Evolutionary conservation across 1,140 invertebrate genomes (phyloP), one percentile per base, ranked within the genome.

Genomic region (Listronotus oregonensis): DNA sequence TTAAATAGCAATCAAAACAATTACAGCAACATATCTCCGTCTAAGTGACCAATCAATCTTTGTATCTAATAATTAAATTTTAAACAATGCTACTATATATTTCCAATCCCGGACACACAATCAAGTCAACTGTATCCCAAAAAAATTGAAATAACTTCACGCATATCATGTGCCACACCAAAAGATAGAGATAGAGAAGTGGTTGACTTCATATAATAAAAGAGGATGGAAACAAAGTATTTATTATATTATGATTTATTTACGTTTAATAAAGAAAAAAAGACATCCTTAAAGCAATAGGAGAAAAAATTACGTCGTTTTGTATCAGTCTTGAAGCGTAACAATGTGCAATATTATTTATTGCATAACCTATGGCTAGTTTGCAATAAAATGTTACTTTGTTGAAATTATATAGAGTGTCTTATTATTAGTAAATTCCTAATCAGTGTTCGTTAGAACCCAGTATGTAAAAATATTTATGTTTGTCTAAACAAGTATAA

Each of bases 171-270:
- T 14, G 37, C 52, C 52, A 37, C 52, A 42, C 52, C 34, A 42
- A 55, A 18, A 50, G 47, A 54, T 4, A 15, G 39, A 18, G 51
- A 39, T 39, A 39, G 3, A 15, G 34, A 54, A 54, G 51, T 34
- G 32, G n/a, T 8, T 37, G 1, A 8, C 11, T 10, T 4, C 8
- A 1, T 37, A 10, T 37, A 34, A 5, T 9, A 37, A 12, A 37
- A 37, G 2, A 37, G 34, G 34, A 31, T 37, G 34, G 34, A n/a
- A 15, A 15, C 10, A 59, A 32, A 37, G 34, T 31, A 49, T 59
- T 37, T 59, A 47, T 59, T 59, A 59, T 59, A 32, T 49, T 59
- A 39, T 59, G 57, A 59, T 59, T 59, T 59, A 59, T 59, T 59
- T 47, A 31, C 57, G 18, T 49, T 49, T 34, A 49, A 47, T n/a